phyloP scores from a whole-genome alignment of 1,140 invertebrate genomes.

The Drosophila pectinifera region DNA sequence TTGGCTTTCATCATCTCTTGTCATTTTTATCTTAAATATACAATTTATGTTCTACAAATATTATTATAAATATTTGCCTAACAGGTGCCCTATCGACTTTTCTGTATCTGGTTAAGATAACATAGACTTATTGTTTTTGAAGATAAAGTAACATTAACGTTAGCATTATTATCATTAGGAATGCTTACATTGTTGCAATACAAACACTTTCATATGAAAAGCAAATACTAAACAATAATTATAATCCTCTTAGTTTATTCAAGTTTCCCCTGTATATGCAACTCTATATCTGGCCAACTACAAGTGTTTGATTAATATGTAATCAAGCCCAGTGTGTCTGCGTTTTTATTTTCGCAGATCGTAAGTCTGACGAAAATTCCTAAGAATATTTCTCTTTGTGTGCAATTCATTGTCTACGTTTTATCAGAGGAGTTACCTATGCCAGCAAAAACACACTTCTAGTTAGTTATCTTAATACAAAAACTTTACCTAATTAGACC shows the following conservation, averaged over 20 bases:
- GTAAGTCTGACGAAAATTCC: conserved; percentile 27
- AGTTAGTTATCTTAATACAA: conserved; percentile 20
- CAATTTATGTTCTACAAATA: background rate
- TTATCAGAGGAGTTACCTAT: conserved; percentile 15
- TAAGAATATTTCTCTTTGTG: conserved; percentile 14
- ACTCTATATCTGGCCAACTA: conserved; percentile 5
- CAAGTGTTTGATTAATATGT: conserved; percentile 14
- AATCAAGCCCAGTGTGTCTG: conserved; percentile 27
- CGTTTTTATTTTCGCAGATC: conserved; percentile 17
- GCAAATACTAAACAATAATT: background rate
- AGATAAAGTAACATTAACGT: background rate
- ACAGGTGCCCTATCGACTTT: background rate
- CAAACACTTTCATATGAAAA: background rate
- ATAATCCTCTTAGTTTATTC: background rate
- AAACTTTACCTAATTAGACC: conserved; percentile 15
- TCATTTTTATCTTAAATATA: background rate
- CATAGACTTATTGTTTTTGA: background rate
- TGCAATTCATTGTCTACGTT: conserved; percentile 3
- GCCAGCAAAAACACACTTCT: background rate
- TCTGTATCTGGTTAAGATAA: background rate
- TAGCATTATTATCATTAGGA: background rate
- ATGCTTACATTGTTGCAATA: background rate
- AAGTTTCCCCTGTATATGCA: conserved; percentile 14
- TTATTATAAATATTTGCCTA: background rate
- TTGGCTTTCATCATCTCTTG: background rate